A percentile compares a stretch with the other conserved stretches of the same genome.
Conservation (phyloP, 2,113 vertebrate species). For the Oceanites oceanicus region DNA sequence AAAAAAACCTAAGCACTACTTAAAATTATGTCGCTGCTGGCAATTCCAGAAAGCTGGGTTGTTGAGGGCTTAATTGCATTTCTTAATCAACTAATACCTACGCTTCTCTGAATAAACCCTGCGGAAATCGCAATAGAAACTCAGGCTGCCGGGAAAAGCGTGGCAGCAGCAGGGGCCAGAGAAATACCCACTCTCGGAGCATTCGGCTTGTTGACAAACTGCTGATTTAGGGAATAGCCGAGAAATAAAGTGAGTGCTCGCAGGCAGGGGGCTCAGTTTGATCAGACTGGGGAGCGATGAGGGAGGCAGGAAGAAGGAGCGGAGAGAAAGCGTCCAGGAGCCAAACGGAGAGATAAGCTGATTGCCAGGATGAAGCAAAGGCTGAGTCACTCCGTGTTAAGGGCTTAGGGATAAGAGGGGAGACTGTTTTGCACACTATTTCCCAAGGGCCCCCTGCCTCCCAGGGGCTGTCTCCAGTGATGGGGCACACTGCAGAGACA, state of each 20-base stretch:
- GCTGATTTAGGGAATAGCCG: background rate
- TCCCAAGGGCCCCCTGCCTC: background rate
- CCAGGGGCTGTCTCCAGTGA: no score
- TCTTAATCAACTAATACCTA: background rate
- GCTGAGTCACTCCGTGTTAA: background rate
- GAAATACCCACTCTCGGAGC: background rate
- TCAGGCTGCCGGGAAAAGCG: background rate
- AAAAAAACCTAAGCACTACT: background rate
- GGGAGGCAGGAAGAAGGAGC: background rate
- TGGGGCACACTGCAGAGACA: rapidly evolving
- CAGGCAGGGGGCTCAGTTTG: background rate
- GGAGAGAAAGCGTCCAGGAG: background rate
- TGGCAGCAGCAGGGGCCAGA: background rate
- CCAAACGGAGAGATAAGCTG: background rate
- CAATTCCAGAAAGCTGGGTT: background rate
- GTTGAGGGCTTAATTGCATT: slow-evolving; percentile 26
- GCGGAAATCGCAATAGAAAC: background rate
- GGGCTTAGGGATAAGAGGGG: background rate
- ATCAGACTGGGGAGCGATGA: background rate
- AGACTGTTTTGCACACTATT: background rate
- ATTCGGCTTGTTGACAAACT: background rate
- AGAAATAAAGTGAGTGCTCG: rapidly evolving
- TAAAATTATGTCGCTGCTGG: background rate
- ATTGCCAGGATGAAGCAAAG: background rate
- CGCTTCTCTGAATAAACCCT: background rate